phyloP scores from a whole-genome alignment of 2,888 invertebrate species.

The Melanostoma scalare region DNA sequence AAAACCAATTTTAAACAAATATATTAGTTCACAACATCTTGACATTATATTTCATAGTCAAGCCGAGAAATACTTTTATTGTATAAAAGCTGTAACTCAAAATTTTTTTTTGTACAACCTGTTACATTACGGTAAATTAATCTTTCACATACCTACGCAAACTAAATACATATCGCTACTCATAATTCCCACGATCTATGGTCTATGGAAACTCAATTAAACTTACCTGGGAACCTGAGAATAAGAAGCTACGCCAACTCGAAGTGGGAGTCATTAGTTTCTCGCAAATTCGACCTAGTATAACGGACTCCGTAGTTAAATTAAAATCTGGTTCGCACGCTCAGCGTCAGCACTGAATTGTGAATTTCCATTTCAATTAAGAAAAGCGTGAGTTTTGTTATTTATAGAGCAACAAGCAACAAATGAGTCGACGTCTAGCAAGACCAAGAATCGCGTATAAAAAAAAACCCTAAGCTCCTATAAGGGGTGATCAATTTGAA shows the following conservation, averaged over 20 bases:
- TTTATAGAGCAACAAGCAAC: conserved; percentile 52
- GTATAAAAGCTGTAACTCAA: too few species aligned
- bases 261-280: conserved; percentile 56
- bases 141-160: conserved; percentile 15
- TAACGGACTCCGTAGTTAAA: conserved; percentile 38
- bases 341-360: conserved; percentile 16
- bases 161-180: conserved; percentile 29
- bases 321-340: conserved; percentile 68
- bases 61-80: background rate
- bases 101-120: too few species aligned
- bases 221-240: conserved; percentile 28
- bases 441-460: background rate
- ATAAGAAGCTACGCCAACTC: conserved; percentile 23
- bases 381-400: conserved; percentile 67
- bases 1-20: conserved; percentile 2
- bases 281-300: conserved; percentile 52
- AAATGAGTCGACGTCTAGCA: background rate
- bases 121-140: background rate
- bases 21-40: background rate
- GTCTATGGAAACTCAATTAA: conserved; percentile 45
- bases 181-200: conserved; percentile 56
- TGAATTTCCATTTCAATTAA: conserved; percentile 67
- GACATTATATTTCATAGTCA: conserved; percentile 3
- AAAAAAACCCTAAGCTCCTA: conserved; percentile 43
- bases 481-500: conserved; percentile 67